A percentile compares a stretch with the other conserved stretches of the same genome.
phyloP scores from a whole-genome alignment of 2,113 vertebrate genomes.

The Phylloscopus trochilus region DNA sequence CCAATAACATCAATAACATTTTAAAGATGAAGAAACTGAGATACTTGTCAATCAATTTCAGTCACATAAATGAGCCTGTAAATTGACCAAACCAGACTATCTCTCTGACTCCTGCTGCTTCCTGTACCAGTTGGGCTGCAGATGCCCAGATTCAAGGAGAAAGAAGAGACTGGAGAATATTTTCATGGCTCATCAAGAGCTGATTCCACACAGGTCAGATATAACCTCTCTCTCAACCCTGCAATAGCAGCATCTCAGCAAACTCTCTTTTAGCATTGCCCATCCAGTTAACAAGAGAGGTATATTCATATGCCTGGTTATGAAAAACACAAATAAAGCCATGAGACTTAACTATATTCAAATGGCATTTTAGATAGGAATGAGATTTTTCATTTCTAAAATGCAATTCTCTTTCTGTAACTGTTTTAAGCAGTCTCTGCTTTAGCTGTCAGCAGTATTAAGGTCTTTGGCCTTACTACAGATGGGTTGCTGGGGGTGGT shows the following conservation, averaged over 20 bases:
- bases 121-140: not conserved
- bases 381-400: not conserved
- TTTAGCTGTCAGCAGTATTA: not conserved
- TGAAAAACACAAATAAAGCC: not conserved
- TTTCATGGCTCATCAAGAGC: not conserved
- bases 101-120: not conserved
- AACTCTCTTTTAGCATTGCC: not conserved
- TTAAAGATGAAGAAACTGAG: not conserved
- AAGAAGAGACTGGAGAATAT: not conserved
- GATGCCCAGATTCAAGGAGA: not conserved
- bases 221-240: not conserved
- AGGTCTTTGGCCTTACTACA: not conserved
- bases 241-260: not conserved
- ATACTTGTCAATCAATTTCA: not conserved
- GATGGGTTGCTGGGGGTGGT: not conserved
- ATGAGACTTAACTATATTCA: not conserved
- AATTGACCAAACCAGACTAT: not conserved
- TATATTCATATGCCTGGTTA: not conserved
- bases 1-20: not conserved
- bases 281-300: not conserved
- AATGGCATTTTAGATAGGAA: not conserved
- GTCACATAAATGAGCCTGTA: not conserved
- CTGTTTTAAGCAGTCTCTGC: not conserved
- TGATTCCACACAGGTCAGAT: not conserved
- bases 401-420: not conserved